Conservation (phyloP, 2,797 vertebrate species). For the Chelonia mydas region DNA sequence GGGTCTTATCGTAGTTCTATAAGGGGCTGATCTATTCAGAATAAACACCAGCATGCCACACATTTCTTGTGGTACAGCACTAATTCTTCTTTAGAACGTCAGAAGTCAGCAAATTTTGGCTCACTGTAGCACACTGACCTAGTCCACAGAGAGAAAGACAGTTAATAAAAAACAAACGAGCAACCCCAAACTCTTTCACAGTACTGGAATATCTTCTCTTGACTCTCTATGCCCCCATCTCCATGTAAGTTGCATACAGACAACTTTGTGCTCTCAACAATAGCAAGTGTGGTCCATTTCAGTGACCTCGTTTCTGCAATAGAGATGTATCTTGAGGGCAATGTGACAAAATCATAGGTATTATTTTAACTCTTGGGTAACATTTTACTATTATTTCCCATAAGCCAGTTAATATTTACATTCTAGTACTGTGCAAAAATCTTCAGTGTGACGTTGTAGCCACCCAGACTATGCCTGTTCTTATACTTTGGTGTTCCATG, state of each 20-base stretch:
- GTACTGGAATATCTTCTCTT: conserved; percentile 19
- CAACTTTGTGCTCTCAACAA: background rate
- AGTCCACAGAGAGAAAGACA: background rate
- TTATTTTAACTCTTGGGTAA: background rate
- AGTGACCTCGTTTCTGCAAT: background rate
- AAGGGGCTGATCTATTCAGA: background rate
- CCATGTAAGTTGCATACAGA: background rate
- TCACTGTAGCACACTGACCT: background rate
- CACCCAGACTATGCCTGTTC: background rate
- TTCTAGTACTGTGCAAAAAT: background rate
- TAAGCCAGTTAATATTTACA: background rate
- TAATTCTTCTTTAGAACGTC: background rate
- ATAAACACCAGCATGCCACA: background rate
- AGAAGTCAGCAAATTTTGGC: conserved; percentile 2
- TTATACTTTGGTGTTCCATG: background rate
- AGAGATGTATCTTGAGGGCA: conserved; percentile 51
- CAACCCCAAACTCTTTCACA: background rate
- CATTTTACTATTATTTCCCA: background rate
- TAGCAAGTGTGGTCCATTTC: background rate
- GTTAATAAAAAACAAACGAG: conserved; percentile 22
- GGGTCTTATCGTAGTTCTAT: background rate
- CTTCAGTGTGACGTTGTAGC: background rate
- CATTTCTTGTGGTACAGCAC: background rate
- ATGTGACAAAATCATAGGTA: background rate
- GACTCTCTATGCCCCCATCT: background rate